Conservation (phyloP, 1,140 invertebrate genomes). For the Chironomus tepperi region DNA sequence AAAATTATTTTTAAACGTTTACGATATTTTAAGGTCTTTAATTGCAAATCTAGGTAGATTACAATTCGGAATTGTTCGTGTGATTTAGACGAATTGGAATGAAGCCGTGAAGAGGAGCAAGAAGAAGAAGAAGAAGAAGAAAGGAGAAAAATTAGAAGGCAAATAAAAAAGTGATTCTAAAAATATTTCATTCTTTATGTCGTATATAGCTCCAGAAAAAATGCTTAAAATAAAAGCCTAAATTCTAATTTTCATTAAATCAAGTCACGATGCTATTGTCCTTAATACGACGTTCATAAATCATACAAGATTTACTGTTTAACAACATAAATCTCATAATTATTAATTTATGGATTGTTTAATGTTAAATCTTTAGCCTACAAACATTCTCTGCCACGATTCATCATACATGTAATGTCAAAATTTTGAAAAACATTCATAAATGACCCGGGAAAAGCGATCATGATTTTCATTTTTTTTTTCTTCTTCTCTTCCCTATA, state of each 20-base stretch:
- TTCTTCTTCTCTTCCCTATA: not conserved
- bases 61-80: not conserved
- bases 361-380: not conserved
- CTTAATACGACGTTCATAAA: not conserved
- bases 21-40: not conserved
- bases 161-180: not conserved
- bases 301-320: not conserved
- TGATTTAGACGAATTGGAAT: not conserved
- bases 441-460: constrained; percentile 16
- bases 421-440: constrained; percentile 3
- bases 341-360: constrained; percentile 16
- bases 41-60: not conserved
- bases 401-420: constrained; percentile 3
- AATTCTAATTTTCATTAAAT: not conserved
- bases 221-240: not conserved
- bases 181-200: not conserved
- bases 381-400: not conserved
- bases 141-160: not conserved
- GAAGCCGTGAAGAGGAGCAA: not conserved
- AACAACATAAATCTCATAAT: not conserved
- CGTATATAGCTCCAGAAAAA: constrained; percentile 3
- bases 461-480: not conserved
- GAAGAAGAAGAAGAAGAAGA: not conserved
- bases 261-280: not conserved
- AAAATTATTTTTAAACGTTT: not conserved